Evolutionary conservation across 1,140 invertebrate genomes (phyloP).

Genomic region (Lordiphosa mommai): DNA sequence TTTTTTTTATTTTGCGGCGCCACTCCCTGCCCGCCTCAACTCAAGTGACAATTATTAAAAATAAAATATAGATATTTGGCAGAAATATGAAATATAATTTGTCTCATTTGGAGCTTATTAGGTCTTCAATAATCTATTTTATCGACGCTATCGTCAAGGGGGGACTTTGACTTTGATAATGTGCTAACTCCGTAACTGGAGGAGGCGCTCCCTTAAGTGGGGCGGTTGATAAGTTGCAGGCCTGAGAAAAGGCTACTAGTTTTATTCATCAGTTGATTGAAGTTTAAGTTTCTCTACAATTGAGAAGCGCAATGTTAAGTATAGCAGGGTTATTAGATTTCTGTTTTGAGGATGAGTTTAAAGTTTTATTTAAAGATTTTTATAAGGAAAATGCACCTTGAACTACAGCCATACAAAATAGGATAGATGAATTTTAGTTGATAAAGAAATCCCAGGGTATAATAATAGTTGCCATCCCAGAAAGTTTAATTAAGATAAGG

Average conservation of each 20-base stretch:
- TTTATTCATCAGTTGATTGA: too few relatives aligned
- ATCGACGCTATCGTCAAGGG: conserved; percentile 48
- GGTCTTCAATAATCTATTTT: conserved; percentile 55
- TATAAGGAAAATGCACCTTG: background rate
- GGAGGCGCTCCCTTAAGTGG: background rate
- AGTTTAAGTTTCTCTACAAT: too few relatives aligned
- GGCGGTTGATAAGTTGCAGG: too few relatives aligned
- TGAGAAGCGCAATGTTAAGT: too few relatives aligned
- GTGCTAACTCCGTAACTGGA: background rate
- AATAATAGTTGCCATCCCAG: too few relatives aligned
- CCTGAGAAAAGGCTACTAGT: too few relatives aligned
- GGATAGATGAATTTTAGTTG: too few relatives aligned
- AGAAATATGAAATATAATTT: conserved; percentile 56
- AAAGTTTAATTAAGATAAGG: too few relatives aligned
- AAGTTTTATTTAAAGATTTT: conserved; percentile 8
- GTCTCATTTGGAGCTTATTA: conserved; percentile 53
- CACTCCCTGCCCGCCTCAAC: background rate
- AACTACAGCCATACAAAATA: too few relatives aligned
- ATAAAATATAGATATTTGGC: conserved; percentile 27
- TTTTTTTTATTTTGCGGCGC: too few relatives aligned
- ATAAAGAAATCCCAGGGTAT: too few relatives aligned
- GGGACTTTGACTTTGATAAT: conserved; percentile 51
- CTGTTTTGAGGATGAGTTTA: conserved; percentile 18
- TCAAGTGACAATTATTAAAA: conserved; percentile 25
- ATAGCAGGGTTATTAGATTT: conserved; percentile 41